A percentile compares a stretch with the other conserved stretches of the same genome.
Evolutionary conservation across 2,797 vertebrate genomes (phyloP).

Genomic region (Peromyscus nudipes): DNA sequence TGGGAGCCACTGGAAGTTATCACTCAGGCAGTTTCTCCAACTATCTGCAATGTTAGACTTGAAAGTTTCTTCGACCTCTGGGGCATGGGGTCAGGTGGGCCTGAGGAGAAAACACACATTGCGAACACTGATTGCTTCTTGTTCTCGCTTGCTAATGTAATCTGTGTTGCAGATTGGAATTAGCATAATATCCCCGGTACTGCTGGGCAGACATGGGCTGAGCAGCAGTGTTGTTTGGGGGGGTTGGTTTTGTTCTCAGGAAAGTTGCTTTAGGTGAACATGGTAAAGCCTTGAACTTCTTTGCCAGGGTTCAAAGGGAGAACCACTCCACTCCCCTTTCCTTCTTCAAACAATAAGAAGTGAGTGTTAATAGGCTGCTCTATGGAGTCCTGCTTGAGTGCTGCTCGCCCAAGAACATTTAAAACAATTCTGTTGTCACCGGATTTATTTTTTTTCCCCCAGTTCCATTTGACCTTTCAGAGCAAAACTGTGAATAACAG

Average conservation of each 20-base stretch:
- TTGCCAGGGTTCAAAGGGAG: constrained; percentile 11
- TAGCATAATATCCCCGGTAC: constrained; percentile 65
- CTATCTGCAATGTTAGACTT: constrained; percentile 16
- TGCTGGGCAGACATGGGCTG: constrained; percentile 16
- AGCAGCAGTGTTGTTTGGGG: background rate
- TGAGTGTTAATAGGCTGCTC: background rate
- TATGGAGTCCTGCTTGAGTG: background rate
- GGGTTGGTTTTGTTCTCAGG: constrained; percentile 34
- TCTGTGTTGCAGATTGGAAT: constrained; percentile 76
- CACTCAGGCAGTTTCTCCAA: background rate
- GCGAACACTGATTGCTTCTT: constrained; percentile 71
- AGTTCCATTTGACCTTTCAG: constrained; percentile 72
- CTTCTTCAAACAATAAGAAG: constrained; percentile 58
- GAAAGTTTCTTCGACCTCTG: constrained; percentile 38
- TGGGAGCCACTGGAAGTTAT: background rate
- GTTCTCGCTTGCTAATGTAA: constrained; percentile 66
- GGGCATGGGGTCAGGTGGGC: constrained; percentile 43
- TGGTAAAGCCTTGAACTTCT: constrained; percentile 32
- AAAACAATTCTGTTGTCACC: constrained; percentile 56
- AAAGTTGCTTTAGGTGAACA: constrained; percentile 38
- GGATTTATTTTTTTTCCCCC: background rate
- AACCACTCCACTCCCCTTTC: constrained; percentile 50
- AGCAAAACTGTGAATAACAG: constrained; percentile 67
- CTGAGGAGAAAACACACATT: constrained; percentile 62
- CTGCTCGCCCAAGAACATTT: constrained; percentile 57